Evolutionary conservation across 2,113 vertebrate genomes (phyloP), one percentile per base, ranked within the genome.

Genomic region (Caretta caretta): DNA sequence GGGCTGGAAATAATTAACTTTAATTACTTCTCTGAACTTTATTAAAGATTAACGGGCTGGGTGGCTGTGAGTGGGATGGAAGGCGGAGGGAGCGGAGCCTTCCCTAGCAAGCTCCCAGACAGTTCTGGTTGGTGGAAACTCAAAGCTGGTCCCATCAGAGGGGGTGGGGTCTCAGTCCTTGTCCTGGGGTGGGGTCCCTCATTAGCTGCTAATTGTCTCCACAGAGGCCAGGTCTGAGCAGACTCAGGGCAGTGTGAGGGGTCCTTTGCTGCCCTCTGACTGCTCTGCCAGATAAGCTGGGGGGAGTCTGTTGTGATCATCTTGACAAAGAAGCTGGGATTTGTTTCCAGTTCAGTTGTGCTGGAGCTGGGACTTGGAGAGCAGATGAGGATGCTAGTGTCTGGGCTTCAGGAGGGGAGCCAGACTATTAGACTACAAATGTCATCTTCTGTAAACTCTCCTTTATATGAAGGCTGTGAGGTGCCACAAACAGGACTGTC

Each of bases 1-100:
- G 38, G 35, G 31, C n/a, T 80, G 75, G 65, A 62, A 80, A 5
- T 93, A 42, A 80, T 95, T 91, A n/a, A 76, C 51, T 49, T 1
- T 1, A 4, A 5, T 48, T 48, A 48, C 48, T 48, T 48, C 48
- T 48, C 48, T 48, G 48, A 49, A 49, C 10, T 49, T 49, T 3
- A 49, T 89, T 97, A 90, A 96, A 84, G 54, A 96, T 96, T 96
- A 97, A 90, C 90, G 1, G 48, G 56, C 9, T 54, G 48, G 54
- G 1, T 82, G n/a, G 31, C 53, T 8, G 2, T 0, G 1, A 24
- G n/a, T 25, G 49, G 22, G 12, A 9, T 27, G 14, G 3, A 9
- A 19, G 42, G 42, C 42, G 49, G 48, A 25, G 48, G 59, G 7
- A 69, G 38, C 12, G 14, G 29, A 31, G 57, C 57, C 29, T 62